Percentiles rank a stretch among this genome's conserved stretches.
phyloP scores from a whole-genome alignment of 2,888 invertebrate genomes.

The Caenorhabditis drosophilae region DNA sequence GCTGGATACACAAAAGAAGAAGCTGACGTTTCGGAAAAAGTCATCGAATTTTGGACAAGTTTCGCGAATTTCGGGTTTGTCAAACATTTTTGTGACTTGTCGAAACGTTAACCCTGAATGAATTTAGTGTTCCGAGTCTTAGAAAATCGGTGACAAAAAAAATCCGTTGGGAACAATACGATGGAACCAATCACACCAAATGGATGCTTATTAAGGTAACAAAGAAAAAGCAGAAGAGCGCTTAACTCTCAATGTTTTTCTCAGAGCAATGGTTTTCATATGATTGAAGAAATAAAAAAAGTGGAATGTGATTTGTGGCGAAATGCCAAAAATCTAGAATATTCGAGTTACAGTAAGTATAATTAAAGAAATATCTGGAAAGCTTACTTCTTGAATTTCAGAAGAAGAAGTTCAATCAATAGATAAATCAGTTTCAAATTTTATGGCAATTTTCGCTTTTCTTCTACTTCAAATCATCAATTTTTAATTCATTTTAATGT shows the following conservation, averaged over 20 bases:
- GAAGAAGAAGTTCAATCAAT: background rate
- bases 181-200: constrained; percentile 31
- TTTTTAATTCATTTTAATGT: constrained; percentile 5
- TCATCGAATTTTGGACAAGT: constrained; percentile 63
- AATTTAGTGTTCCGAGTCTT: constrained; percentile 21
- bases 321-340: constrained; percentile 61
- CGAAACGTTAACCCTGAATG: background rate
- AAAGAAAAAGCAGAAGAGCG: too few species aligned
- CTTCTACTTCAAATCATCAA: constrained; percentile 2
- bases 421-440: constrained; percentile 10
- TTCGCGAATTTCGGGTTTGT: constrained; percentile 59
- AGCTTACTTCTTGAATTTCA: background rate
- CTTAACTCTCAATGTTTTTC: too few species aligned
- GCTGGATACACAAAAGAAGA: constrained; percentile 60
- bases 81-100: constrained; percentile 1
- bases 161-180: constrained; percentile 33
- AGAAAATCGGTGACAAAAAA: constrained; percentile 16
- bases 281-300: constrained; percentile 55
- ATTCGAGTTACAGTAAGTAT: constrained; percentile 54
- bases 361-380: background rate
- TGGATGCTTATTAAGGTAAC: constrained; percentile 28
- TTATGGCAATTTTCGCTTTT: constrained; percentile 9
- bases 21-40: constrained; percentile 54
- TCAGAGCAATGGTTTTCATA: constrained; percentile 17
- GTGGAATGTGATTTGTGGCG: constrained; percentile 62